Conservation (phyloP, 2,797 vertebrate genomes). For the Onychomys arenicola region DNA sequence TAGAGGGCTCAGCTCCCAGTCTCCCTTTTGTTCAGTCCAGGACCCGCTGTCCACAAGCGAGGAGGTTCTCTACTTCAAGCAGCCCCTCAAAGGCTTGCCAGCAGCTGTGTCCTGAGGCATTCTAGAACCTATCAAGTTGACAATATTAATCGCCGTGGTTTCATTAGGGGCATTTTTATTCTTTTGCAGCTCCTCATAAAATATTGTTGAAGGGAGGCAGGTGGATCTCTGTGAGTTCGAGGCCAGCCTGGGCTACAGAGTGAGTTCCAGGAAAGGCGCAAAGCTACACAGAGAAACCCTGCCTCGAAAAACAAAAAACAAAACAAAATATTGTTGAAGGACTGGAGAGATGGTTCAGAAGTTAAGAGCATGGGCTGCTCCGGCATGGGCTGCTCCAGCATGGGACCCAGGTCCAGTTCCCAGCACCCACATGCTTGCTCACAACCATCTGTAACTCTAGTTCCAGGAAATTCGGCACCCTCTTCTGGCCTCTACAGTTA, state of each 20-base stretch:
- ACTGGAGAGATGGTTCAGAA: background rate
- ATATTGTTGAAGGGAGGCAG: background rate
- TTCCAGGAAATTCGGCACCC: background rate
- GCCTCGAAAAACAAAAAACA: too few species aligned
- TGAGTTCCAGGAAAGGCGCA: too few species aligned
- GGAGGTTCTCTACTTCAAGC: background rate
- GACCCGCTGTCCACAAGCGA: background rate
- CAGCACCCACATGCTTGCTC: background rate
- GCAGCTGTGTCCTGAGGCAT: background rate
- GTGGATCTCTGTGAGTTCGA: too few species aligned
- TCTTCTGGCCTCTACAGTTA: background rate
- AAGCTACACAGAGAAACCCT: too few species aligned
- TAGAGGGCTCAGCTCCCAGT: background rate
- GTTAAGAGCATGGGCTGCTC: too few species aligned
- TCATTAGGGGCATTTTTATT: background rate
- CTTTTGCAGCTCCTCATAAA: conserved; percentile 15
- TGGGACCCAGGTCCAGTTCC: background rate
- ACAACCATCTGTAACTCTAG: too few species aligned
- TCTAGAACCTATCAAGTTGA: background rate
- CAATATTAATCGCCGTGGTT: background rate
- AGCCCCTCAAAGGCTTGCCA: background rate
- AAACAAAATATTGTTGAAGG: background rate
- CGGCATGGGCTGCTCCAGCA: background rate
- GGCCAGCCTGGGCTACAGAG: too few species aligned
- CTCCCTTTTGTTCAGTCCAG: background rate